A percentile compares a stretch with the other conserved stretches of the same genome.
These are phyloP conservation scores for Drosophila suzukii DNA, from an alignment of 1,140 invertebrate species.

Conservation along the genomic window DNA sequence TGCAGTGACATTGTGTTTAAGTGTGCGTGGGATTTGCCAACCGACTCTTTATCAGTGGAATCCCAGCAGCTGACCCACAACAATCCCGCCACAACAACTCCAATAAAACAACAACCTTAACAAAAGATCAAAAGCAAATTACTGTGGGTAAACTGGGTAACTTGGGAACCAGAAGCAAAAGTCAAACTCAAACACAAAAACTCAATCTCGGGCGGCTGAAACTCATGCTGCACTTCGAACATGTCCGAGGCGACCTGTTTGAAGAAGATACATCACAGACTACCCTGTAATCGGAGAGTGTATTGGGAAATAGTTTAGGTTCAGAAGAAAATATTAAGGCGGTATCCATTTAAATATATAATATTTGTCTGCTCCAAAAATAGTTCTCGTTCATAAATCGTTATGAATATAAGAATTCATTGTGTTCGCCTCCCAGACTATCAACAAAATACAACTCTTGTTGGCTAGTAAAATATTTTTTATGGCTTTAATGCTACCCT, in stretches of 20 bases:
- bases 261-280: background rate
- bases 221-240: constrained; percentile 22
- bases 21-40: constrained; percentile 1
- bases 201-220: constrained; percentile 10
- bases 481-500: constrained; percentile 17
- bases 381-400: too few relatives aligned
- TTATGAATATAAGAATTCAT: background rate
- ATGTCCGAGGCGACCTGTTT: constrained; percentile 50
- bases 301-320: background rate
- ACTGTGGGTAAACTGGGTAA: constrained; percentile 37
- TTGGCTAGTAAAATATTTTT: constrained; percentile 33
- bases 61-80: constrained; percentile 48
- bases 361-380: too few relatives aligned
- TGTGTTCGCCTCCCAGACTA: background rate
- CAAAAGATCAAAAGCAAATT: constrained; percentile 50
- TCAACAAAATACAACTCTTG: constrained; percentile 1
- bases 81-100: constrained; percentile 27
- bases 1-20: constrained; percentile 6
- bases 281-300: constrained; percentile 7
- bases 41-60: constrained; percentile 51
- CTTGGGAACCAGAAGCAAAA: constrained; percentile 30
- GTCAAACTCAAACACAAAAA: constrained; percentile 36
- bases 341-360: too few relatives aligned
- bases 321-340: too few relatives aligned
- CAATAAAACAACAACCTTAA: constrained; percentile 19